Base-by-base conservation (phyloP, 2,888 invertebrate genomes). In the Drosophila incognita region DNA sequence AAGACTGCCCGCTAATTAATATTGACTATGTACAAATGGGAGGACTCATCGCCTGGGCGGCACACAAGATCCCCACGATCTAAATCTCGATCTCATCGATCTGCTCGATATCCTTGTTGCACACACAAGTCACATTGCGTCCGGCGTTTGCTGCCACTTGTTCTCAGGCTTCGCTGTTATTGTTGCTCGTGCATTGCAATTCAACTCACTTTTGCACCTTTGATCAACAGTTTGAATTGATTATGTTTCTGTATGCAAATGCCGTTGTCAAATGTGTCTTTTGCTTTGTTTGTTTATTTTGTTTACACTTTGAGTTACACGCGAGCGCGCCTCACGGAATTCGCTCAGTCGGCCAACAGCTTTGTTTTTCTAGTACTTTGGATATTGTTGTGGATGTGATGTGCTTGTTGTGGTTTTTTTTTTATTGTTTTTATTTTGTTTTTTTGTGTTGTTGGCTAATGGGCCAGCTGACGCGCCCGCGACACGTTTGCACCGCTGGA, bases 401-500 rank as follows among this genome's bases (percentile, higher is more conserved):
- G 48, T 69, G 64, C 46, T 24, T 46, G 15, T 24, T 46, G 46
- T 46, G 24, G 21, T 42, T 42, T n/a, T 40, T 62, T 7, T 38
- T n/a, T 40, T 65, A 2, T 46, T 40, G 35, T 35, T 59, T 67
- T 54, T 63, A 63, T 69, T 69, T 8, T 46, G 24, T 10, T 4
- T 18, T 13, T 65, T 59, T 48, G 35, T 64, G 65, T 54, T 66
- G 67, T 69, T 69, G 69, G 73, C 67, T 74, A 69, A 52, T 71
- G 51, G 81, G 79, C 82, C 87, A 82, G 66, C 72, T 81, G 77
- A 82, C 90, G 90, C 87, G 86, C 81, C 88, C 83, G 85, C 82
- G 79, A 91, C 88, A 92, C 92, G 91, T 92, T 91, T 88, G 92
- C 85, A 91, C 91, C 90, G 90, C 89, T 89, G 88, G 90, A 92